Evolutionary conservation across 2,888 invertebrate genomes (phyloP), one percentile per base, ranked within the genome.

Genomic region (Busseola fusca): DNA sequence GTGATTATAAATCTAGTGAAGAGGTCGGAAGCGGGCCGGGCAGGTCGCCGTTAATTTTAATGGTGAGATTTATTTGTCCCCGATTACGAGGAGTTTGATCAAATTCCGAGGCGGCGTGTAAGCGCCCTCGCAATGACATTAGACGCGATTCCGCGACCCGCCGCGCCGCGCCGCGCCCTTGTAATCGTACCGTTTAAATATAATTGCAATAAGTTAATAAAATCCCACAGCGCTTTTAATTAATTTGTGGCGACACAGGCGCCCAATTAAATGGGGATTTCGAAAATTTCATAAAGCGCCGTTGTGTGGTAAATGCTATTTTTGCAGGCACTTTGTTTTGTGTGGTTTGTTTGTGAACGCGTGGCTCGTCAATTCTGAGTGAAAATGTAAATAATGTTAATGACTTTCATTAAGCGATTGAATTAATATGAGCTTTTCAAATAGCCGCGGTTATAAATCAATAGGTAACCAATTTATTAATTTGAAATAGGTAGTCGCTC

Each of bases 191-290:
- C 92, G 91, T 92, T 93, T 92, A 93, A 93, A 93, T 93, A 92
- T 94, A 93, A 94, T 94, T 92, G 92, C 92, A 92, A 94, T 94
- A 95, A 94, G 92, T 94, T 94, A 93, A 94, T 93, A 93, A 93
- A 93, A 93, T 91, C 90, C 90, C 90, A 86, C 89, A 88, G 89
- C 91, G 90, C 88, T 92, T 91, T 91, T 93, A 94, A 94, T 94
- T 93, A 93, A 94, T 95, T 93, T 92, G 92, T 90, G 91, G 91
- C 89, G 89, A 92, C 90, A 89, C 91, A 88, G 90, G 88, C 90
- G 91, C 88, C 90, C 91, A 92, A 93, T 93, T 92, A 93, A 92
- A 94, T 88, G 86, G 87, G 89, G 91, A 90, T 92, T 92, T 91
- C 87, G 89, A 85, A 91, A 91, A 90, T 91, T 91, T 91, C 87